Evolutionary conservation across 30 jellyfish, hydroid and myxozoan genomes (phyloP), one percentile per base, ranked within the genome.

Genomic region (Aurelia aurita): DNA sequence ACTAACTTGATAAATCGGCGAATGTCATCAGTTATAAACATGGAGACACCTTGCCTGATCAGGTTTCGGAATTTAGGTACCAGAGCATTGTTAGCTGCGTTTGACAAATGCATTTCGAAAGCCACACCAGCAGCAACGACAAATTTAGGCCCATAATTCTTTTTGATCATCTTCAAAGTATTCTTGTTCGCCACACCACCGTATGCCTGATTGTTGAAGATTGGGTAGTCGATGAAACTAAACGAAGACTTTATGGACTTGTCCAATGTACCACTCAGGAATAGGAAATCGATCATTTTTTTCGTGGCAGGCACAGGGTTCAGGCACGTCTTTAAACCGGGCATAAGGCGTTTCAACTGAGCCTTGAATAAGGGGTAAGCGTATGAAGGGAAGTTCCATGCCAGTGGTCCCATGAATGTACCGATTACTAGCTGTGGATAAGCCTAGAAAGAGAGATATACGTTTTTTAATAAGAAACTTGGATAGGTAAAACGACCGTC

Each of bases 1-100:
- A 72, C 59, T 8, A 66, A 32, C 55, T 60, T 72, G 29, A 39
- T 79, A 19, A 87, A 58, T 54, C 59, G 69, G 35, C 34, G 46
- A 15, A 89, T 59, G 60, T 91, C 98, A 25, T 91, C 98, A 16
- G 96, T 85, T 57, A 91, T 31, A 23, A 91, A 34, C 51, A 87
- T 60, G 46, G 67, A 73, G n/a, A 73, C 96, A 6, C 96, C 94
- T 58, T 67, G 91, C 55, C 58, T 46, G 45, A 85, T 34, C 87
- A 79, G 62, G 26, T 34, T 34, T 28, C 39, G 61, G 26, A 63
- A 25, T 43, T 20, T 58, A 16, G 79, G 65, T 45, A 68, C 87
- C 14, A 19, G 22, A 1, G 34, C 64, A 3, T 49, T 28, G 19
- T 32, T 27, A 3, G 29, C 54, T 18, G 35, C 29, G 32, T 58